These are phyloP conservation scores for Polypedilum vanderplanki DNA, from an alignment of 1,140 invertebrate genomes.

Conservation along the genomic window DNA sequence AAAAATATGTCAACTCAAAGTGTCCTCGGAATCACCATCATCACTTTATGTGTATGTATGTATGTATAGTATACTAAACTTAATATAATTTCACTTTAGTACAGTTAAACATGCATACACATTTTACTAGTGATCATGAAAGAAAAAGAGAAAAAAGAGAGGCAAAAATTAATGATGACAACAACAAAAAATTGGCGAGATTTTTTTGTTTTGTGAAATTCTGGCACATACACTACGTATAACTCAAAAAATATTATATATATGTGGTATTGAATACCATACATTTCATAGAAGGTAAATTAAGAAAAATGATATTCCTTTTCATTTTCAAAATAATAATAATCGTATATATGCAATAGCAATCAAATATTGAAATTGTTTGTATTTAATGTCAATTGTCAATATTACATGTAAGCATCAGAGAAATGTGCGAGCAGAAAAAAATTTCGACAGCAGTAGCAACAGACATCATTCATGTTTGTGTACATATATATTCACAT, in stretches of 20 bases:
- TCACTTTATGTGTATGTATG: background rate
- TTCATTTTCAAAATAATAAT: too few relatives aligned
- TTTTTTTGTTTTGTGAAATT: constrained; percentile 21
- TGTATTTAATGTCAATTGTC: background rate
- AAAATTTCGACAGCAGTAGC: background rate
- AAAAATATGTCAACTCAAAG: background rate
- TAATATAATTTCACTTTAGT: too few relatives aligned
- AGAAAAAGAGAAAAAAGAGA: too few relatives aligned
- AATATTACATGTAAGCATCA: too few relatives aligned
- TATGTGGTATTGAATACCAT: too few relatives aligned
- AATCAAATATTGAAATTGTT: background rate
- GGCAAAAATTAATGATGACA: constrained; percentile 6
- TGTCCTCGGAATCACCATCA: background rate
- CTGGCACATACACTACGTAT: background rate
- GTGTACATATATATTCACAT: background rate
- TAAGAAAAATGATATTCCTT: background rate
- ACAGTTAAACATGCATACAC: too few relatives aligned
- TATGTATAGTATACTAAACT: too few relatives aligned
- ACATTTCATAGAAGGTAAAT: too few relatives aligned
- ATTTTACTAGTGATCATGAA: too few relatives aligned
- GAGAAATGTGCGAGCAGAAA: too few relatives aligned
- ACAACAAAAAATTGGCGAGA: background rate
- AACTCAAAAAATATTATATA: too few relatives aligned
- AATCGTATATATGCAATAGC: too few relatives aligned
- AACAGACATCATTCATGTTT: background rate